phyloP scores from a whole-genome alignment of 2,113 vertebrate species.

The Phyllostomus hastatus region DNA sequence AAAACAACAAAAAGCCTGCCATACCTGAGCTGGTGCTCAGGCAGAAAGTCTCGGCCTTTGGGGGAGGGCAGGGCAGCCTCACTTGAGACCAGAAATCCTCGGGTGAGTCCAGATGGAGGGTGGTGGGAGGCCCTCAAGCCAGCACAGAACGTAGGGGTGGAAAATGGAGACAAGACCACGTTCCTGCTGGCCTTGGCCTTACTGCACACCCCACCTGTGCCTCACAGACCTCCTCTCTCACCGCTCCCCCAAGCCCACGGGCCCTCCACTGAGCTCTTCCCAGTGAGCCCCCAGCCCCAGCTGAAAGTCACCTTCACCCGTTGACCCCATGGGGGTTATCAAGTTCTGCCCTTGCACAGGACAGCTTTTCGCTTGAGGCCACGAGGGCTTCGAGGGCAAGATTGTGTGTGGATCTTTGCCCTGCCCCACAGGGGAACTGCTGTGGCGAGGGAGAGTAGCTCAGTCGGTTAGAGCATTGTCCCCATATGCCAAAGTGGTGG shows the following conservation, averaged over 20 bases:
- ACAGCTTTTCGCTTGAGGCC: background rate
- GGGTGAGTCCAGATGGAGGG: background rate
- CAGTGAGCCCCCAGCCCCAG: background rate
- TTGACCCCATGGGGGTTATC: background rate
- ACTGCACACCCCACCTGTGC: background rate
- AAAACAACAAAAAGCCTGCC: background rate
- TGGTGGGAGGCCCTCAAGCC: background rate
- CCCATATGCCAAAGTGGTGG: too few relatives aligned
- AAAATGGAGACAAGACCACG: rapidly evolving
- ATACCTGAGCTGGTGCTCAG: background rate
- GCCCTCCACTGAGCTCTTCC: too few relatives aligned
- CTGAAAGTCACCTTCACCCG: background rate
- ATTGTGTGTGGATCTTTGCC: background rate
- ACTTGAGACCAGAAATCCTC: background rate
- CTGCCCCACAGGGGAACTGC: too few relatives aligned
- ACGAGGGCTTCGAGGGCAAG: too few relatives aligned
- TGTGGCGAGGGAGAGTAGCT: background rate
- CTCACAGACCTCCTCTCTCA: background rate
- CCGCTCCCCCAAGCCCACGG: background rate
- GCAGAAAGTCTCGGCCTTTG: background rate
- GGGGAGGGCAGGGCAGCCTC: background rate
- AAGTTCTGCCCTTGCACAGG: background rate
- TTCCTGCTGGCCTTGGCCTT: background rate
- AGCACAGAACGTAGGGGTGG: rapidly evolving
- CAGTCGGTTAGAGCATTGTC: too few relatives aligned